Base-by-base conservation (phyloP, 2,113 vertebrate species). In the Misgurnus anguillicaudatus region DNA sequence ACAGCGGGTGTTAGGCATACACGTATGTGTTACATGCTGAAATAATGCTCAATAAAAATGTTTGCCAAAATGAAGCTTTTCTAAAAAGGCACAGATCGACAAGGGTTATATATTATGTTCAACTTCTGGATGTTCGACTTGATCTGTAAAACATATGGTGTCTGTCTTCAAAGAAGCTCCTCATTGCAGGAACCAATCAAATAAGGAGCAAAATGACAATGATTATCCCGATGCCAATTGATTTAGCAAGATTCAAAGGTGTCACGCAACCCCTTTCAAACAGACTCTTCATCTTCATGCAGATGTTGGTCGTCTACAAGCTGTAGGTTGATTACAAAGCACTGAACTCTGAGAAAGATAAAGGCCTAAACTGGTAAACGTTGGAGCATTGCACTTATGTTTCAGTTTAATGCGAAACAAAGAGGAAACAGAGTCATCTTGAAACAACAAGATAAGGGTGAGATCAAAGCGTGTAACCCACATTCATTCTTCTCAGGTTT, bases 121-220 rank as follows among this genome's bases (percentile, higher is more conserved):
- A 81, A 78, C 66, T 51, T 66, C 55, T 82, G 79, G 80, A 84
- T 90, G 85, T 88, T 90, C 90, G 90, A 89, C 86, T 87, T 78
- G 82, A 91, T 90, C 71, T 78, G 75, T 87, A 90, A 90, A 92
- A 86, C 91, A 91, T 81, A 91, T 93, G 91, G 80, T 82, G 89
- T 85, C 87, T 85, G 61, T 88, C 66, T 84, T 80, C 75, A 74
- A 86, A 89, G 85, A 87, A 87, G 88, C 86, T 77, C 91, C 89
- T 91, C 83, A 80, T 89, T 90, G 89, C 89, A 87, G 17, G 87
- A 87, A 88, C 85, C 85, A 89, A 89, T 92, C 88, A 84, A 63
- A 84, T 90, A 89, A 82, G 88, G 87, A 80, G 78, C 60, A 64
- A 80, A 85, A 88, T 84, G 88, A 90, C 76, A 78, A 82, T 57